Percentiles rank a stretch among this genome's conserved stretches.
Evolutionary conservation across 1,140 invertebrate genomes (phyloP).

Genomic region (Leptopilina clavipes): DNA sequence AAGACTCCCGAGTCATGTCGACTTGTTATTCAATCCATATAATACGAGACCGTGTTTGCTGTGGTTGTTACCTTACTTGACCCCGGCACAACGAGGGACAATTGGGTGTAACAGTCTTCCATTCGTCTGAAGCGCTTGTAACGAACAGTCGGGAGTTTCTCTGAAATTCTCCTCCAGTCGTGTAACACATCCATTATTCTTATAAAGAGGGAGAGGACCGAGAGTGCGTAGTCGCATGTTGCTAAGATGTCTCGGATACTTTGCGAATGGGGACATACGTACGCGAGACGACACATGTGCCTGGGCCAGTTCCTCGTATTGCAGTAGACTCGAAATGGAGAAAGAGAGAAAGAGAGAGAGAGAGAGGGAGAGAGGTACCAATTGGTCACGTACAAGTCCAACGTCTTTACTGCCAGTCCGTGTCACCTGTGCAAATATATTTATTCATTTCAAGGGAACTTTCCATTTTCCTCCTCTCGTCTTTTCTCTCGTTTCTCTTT

Average conservation of each 20-base stretch:
- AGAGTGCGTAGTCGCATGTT: not conserved
- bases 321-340: not conserved
- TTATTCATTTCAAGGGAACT: not conserved
- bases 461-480: not conserved
- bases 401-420: not conserved
- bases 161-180: constrained; percentile 65
- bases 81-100: constrained; percentile 73
- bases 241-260: not conserved
- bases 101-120: constrained; percentile 74
- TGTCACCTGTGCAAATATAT: constrained; percentile 29
- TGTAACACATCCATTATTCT: constrained; percentile 63
- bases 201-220: not conserved
- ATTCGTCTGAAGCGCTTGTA: constrained; percentile 55
- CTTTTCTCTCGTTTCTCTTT: too few species aligned
- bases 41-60: constrained; percentile 51
- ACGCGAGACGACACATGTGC: constrained; percentile 25
- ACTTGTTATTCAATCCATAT: constrained; percentile 41
- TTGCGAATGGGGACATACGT: constrained; percentile 10
- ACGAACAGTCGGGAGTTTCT: constrained; percentile 62
- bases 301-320: constrained; percentile 19
- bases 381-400: constrained; percentile 16
- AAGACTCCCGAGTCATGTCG: not conserved
- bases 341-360: too few species aligned
- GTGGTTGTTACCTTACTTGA: constrained; percentile 72
- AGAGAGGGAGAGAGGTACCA: constrained; percentile 4